Evolutionary conservation across 2,888 invertebrate genomes (phyloP).

Genomic region (Oscheius sp.): DNA sequence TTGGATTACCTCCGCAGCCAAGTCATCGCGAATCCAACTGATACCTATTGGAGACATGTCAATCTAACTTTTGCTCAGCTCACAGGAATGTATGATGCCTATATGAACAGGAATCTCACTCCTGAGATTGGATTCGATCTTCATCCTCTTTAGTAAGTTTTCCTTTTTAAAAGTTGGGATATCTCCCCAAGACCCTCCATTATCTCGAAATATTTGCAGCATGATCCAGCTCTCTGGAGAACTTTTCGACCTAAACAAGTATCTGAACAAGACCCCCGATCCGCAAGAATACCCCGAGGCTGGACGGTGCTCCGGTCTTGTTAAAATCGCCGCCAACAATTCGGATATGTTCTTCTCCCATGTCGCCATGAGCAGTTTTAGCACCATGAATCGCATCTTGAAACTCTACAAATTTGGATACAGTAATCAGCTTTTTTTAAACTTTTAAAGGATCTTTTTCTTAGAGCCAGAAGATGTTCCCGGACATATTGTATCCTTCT

Average conservation of each 20-base stretch:
- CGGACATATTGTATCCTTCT: slow-evolving; percentile 60
- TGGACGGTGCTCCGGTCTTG: slow-evolving; percentile 65
- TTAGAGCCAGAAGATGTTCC: slow-evolving; percentile 71
- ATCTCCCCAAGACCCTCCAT: not conserved
- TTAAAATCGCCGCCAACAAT: slow-evolving; percentile 58
- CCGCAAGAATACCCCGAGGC: slow-evolving; percentile 58
- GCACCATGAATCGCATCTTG: slow-evolving; percentile 67
- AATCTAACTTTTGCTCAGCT: slow-evolving; percentile 67
- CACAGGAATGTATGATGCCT: slow-evolving; percentile 66
- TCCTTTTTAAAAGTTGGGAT: not conserved
- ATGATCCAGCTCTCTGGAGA: slow-evolving; percentile 69
- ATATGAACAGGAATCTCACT: slow-evolving; percentile 52
- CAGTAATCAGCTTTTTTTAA: slow-evolving; percentile 41
- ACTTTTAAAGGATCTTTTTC: not conserved
- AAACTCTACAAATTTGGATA: slow-evolving; percentile 78
- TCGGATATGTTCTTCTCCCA: slow-evolving; percentile 64
- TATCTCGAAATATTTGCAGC: slow-evolving; percentile 33
- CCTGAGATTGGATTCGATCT: slow-evolving; percentile 63
- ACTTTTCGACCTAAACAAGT: slow-evolving; percentile 65
- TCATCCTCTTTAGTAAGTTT: slow-evolving; percentile 56
- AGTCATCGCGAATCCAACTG: slow-evolving; percentile 45
- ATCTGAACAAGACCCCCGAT: slow-evolving; percentile 63
- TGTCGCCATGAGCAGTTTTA: slow-evolving; percentile 66
- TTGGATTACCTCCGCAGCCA: slow-evolving; percentile 64
- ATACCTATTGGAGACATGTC: slow-evolving; percentile 62